Percentiles rank a stretch among this genome's conserved stretches.
Evolutionary conservation across 2,113 vertebrate species (phyloP).

Genomic region (Neofelis nebulosa): DNA sequence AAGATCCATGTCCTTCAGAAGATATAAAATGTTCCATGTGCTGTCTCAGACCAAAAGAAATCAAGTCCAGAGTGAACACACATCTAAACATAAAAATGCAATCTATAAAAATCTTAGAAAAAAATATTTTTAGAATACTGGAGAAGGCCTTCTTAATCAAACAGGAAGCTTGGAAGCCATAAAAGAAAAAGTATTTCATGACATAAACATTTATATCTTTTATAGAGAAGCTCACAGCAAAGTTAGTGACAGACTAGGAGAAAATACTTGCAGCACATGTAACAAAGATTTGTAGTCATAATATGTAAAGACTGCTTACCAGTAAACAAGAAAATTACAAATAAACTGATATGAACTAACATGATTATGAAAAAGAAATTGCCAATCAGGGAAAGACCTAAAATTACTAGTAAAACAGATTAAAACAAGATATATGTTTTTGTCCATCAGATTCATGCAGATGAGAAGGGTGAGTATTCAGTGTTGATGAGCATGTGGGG

Average conservation of each 20-base stretch:
- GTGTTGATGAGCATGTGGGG: neutral
- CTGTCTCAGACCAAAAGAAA: neutral
- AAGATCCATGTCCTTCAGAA: neutral
- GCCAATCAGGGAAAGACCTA: neutral
- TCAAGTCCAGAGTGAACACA: neutral
- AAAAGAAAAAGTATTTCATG: neutral
- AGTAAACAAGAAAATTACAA: neutral
- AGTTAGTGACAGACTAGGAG: neutral
- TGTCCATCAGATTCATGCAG: neutral
- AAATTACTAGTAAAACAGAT: neutral
- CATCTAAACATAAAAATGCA: neutral
- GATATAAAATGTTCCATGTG: neutral
- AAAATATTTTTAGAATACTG: neutral
- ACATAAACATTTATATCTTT: neutral
- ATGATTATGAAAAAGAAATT: neutral
- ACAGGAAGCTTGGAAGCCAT: neutral
- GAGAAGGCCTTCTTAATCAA: neutral
- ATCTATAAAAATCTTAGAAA: neutral
- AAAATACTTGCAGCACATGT: neutral
- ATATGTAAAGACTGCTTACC: conserved; percentile 6
- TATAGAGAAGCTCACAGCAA: neutral
- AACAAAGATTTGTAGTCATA: neutral
- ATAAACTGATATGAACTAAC: neutral
- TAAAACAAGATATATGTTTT: neutral
- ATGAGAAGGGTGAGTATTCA: neutral